Evolutionary conservation across 1,140 invertebrate genomes (phyloP).

Genomic region (Oryzaephilus surinamensis): DNA sequence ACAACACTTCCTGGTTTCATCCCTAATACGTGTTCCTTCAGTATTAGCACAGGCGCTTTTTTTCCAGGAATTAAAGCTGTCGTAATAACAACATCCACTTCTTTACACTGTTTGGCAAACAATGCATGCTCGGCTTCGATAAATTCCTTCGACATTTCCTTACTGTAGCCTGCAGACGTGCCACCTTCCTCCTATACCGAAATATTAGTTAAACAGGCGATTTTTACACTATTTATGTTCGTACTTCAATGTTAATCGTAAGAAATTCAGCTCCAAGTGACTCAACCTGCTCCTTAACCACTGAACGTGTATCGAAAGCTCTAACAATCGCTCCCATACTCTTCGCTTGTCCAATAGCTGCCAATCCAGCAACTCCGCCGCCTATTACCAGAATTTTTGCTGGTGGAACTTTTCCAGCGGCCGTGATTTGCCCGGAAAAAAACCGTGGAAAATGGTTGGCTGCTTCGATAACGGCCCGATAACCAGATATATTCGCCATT

Average conservation of each 20-base stretch:
- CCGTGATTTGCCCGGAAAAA: constrained; percentile 82
- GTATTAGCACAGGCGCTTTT: constrained; percentile 69
- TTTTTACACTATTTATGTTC: neutral
- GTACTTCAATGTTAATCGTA: constrained; percentile 60
- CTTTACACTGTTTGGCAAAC: constrained; percentile 75
- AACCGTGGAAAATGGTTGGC: constrained; percentile 83
- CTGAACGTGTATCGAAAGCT: constrained; percentile 77
- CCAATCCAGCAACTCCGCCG: constrained; percentile 78
- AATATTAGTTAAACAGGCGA: neutral
- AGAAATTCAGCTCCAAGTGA: constrained; percentile 81
- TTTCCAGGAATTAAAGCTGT: constrained; percentile 87
- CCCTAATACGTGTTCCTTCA: constrained; percentile 69
- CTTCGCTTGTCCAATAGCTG: constrained; percentile 74
- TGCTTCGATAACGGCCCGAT: constrained; percentile 81
- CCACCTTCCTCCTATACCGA: constrained; percentile 66
- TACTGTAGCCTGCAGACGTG: constrained; percentile 75
- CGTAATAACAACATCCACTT: constrained; percentile 71
- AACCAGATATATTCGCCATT: constrained; percentile 88
- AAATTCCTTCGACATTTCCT: constrained; percentile 85
- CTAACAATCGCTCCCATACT: constrained; percentile 84
- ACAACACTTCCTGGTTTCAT: constrained; percentile 87
- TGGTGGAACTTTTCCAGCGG: constrained; percentile 75
- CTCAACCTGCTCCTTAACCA: constrained; percentile 83
- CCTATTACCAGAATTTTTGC: constrained; percentile 81
- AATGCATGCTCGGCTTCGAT: constrained; percentile 77